Conservation (phyloP, 2,113 vertebrate genomes). For the Hippocampus zosterae region DNA sequence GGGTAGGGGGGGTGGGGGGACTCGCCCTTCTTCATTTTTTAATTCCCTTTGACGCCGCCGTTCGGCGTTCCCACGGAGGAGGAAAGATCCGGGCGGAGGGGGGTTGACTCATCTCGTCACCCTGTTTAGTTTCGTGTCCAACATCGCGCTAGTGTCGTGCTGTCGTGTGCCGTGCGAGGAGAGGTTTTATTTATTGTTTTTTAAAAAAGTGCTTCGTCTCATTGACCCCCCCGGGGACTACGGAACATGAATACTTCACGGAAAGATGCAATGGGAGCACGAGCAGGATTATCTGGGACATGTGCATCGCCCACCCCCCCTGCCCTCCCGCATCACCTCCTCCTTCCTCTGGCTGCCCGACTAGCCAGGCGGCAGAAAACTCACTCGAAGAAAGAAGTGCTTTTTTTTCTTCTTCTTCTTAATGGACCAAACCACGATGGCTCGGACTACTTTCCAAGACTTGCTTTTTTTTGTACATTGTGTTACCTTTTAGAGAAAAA, state of each 20-base stretch:
- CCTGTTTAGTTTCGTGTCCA: slow-evolving; percentile 32
- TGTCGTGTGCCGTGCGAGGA: slow-evolving; percentile 63
- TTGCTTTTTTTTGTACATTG: slow-evolving; percentile 78
- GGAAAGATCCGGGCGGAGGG: neutral
- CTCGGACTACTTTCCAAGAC: slow-evolving; percentile 71
- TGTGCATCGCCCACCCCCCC: slow-evolving; percentile 63
- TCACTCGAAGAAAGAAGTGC: slow-evolving; percentile 49
- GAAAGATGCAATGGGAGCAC: slow-evolving; percentile 51
- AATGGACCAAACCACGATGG: slow-evolving; percentile 43
- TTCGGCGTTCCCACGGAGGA: slow-evolving; percentile 44
- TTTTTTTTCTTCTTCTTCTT: slow-evolving; percentile 65
- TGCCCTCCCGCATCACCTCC: slow-evolving; percentile 63
- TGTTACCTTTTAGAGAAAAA: slow-evolving; percentile 74
- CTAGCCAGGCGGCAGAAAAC: slow-evolving; percentile 62
- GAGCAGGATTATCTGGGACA: slow-evolving; percentile 53
- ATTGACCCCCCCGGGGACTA: slow-evolving; percentile 43
- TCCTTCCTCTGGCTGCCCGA: slow-evolving; percentile 65
- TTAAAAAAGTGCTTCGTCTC: slow-evolving; percentile 31
- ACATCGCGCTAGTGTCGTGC: slow-evolving; percentile 60
- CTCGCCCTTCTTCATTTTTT: slow-evolving; percentile 38
- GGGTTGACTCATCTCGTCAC: slow-evolving; percentile 39
- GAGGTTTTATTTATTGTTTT: slow-evolving; percentile 54
- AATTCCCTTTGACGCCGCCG: slow-evolving; percentile 54
- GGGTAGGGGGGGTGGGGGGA: neutral
- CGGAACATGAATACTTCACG: slow-evolving; percentile 47